These are phyloP conservation scores for Rhogogaster chlorosoma DNA, from an alignment of 2,888 invertebrate species.

Conservation along the genomic window DNA sequence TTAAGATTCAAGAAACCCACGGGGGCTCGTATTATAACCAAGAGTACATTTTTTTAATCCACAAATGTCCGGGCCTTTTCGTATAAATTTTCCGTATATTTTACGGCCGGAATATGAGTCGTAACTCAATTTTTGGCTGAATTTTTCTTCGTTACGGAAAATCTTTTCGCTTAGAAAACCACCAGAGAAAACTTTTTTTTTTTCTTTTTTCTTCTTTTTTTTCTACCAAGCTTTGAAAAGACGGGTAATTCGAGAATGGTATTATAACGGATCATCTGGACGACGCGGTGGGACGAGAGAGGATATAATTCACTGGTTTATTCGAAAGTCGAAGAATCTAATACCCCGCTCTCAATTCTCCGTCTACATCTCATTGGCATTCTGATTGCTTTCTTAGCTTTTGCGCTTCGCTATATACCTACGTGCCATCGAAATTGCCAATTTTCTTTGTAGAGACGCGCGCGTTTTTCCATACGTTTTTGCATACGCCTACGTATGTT, in stretches of 20 bases:
- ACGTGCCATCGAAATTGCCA: constrained; percentile 42
- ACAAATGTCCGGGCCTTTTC: not conserved
- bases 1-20: constrained; percentile 26
- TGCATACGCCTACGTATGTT: not conserved
- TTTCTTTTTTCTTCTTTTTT: no score
- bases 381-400: constrained; percentile 29
- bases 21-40: not conserved
- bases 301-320: not conserved
- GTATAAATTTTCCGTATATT: not conserved
- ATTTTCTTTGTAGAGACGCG: constrained; percentile 2
- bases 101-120: not conserved
- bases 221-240: not conserved
- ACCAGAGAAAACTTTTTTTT: no score
- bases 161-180: not conserved
- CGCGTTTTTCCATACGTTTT: not conserved
- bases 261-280: not conserved
- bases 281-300: not conserved
- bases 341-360: not conserved
- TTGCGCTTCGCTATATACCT: not conserved
- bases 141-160: not conserved
- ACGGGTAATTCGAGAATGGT: not conserved
- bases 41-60: constrained; percentile 17
- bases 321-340: not conserved
- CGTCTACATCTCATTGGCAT: constrained; percentile 23
- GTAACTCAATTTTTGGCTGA: not conserved